Evolutionary conservation across 2,797 vertebrate genomes (phyloP).

Genomic region (Microctenopoma lineatum): DNA sequence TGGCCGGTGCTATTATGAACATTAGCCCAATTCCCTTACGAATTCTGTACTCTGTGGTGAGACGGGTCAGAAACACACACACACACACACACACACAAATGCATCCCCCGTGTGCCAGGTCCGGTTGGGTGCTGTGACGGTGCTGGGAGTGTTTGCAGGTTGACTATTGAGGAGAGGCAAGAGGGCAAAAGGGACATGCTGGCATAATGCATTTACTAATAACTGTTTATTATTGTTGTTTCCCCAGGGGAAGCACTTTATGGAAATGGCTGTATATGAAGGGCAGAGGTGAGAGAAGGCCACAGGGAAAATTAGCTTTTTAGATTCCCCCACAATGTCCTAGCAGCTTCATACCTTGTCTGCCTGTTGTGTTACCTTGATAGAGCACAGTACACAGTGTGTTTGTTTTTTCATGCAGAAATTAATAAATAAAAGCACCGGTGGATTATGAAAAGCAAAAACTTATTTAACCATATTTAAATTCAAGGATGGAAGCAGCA

Average conservation of each 20-base stretch:
- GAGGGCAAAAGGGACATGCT: slow-evolving; percentile 77
- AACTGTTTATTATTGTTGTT: slow-evolving; percentile 84
- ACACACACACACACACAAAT: slow-evolving; percentile 42
- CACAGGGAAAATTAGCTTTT: slow-evolving; percentile 78
- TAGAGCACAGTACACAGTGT: slow-evolving; percentile 26
- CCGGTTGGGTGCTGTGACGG: slow-evolving; percentile 59
- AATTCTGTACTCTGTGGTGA: slow-evolving; percentile 62
- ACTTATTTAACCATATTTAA: background rate
- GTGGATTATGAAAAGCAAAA: slow-evolving; percentile 31
- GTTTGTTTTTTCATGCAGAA: slow-evolving; percentile 57
- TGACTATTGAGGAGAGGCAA: slow-evolving; percentile 72
- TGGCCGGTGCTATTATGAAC: slow-evolving; percentile 75
- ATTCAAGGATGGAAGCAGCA: slow-evolving; percentile 8
- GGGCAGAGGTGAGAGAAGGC: slow-evolving; percentile 72
- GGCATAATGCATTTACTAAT: slow-evolving; percentile 85
- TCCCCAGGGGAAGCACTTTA: slow-evolving; percentile 80
- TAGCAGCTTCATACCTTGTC: slow-evolving; percentile 46
- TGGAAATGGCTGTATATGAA: slow-evolving; percentile 79
- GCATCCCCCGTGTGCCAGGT: slow-evolving; percentile 55
- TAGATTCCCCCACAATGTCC: slow-evolving; percentile 70
- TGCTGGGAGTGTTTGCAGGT: slow-evolving; percentile 70
- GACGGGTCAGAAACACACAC: slow-evolving; percentile 64
- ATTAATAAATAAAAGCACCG: slow-evolving; percentile 23
- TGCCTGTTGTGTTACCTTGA: slow-evolving; percentile 49
- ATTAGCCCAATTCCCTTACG: slow-evolving; percentile 79